Conservation (phyloP, 92 coral and sea anemone genomes). For the Plumapathes pennacea region DNA sequence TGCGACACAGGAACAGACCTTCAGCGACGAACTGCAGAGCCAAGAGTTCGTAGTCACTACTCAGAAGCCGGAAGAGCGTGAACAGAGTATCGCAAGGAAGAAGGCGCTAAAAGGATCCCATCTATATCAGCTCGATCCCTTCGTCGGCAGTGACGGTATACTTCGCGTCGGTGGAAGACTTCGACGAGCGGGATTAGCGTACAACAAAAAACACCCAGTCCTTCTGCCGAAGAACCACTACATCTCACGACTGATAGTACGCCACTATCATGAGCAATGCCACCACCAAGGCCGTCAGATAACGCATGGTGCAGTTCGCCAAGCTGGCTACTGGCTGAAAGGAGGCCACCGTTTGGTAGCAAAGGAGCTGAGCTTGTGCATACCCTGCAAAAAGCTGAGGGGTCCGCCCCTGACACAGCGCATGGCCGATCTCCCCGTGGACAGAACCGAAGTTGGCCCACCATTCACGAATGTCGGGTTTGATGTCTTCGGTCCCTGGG, state of each 20-base stretch:
- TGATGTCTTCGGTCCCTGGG: conserved; percentile 37
- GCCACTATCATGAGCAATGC: conserved; percentile 24
- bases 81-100: neutral
- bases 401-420: conserved; percentile 5
- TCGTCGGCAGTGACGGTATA: conserved; percentile 7
- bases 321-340: conserved; percentile 24
- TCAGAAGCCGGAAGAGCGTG: too few relatives aligned
- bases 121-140: too few relatives aligned
- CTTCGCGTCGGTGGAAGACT: conserved; percentile 36
- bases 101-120: too few relatives aligned
- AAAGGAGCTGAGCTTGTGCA: conserved; percentile 2
- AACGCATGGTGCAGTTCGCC: conserved; percentile 27
- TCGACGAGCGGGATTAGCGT: conserved; percentile 7
- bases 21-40: conserved; percentile 1
- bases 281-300: conserved; percentile 49
- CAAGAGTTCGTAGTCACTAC: too few relatives aligned
- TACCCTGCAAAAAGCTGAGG: conserved; percentile 16
- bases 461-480: conserved; percentile 39
- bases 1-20: conserved; percentile 15
- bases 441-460: too few relatives aligned
- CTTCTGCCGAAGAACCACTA: conserved; percentile 13
- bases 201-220: conserved; percentile 22
- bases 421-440: conserved; percentile 33
- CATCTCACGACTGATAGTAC: conserved; percentile 6
- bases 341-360: conserved; percentile 11